Conservation (phyloP, 2,113 vertebrate species). For the Laterallus jamaicensis region DNA sequence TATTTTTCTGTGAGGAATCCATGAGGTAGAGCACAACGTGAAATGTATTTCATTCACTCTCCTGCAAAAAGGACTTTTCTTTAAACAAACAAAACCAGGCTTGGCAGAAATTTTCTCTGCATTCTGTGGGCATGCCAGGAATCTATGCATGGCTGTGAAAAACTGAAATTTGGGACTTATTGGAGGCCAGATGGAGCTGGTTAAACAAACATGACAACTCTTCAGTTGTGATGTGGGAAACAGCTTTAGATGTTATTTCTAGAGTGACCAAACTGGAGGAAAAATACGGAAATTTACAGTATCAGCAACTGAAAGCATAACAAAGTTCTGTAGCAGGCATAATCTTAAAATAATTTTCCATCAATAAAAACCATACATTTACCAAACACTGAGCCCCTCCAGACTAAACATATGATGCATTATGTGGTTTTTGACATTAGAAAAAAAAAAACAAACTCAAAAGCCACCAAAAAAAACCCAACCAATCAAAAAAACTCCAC, state of each 20-base stretch:
- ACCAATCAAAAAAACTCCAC: too few species aligned
- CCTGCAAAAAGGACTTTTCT: neutral
- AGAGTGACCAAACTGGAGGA: neutral
- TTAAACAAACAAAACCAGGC: neutral
- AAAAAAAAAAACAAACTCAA: neutral
- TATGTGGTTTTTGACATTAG: neutral
- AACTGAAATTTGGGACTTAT: neutral
- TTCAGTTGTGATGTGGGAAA: neutral
- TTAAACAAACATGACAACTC: constrained; percentile 38
- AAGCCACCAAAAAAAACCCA: too few species aligned
- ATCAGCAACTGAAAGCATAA: neutral
- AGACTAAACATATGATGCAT: neutral
- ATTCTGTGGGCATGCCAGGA: neutral
- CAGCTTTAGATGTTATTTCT: constrained; percentile 21
- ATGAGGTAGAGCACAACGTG: neutral
- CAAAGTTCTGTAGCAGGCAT: neutral
- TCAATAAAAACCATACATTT: neutral
- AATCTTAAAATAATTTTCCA: neutral
- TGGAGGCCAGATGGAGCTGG: constrained; percentile 25
- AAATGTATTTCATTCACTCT: neutral
- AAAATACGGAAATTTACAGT: neutral
- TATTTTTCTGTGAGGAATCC: neutral
- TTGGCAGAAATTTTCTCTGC: neutral
- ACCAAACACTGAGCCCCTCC: neutral
- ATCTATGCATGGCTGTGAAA: neutral